Percentiles rank a stretch among this genome's conserved stretches.
These are phyloP conservation scores for Willowsia nigromaculata DNA, from an alignment of 2,888 invertebrate genomes.

Conservation along the genomic window DNA sequence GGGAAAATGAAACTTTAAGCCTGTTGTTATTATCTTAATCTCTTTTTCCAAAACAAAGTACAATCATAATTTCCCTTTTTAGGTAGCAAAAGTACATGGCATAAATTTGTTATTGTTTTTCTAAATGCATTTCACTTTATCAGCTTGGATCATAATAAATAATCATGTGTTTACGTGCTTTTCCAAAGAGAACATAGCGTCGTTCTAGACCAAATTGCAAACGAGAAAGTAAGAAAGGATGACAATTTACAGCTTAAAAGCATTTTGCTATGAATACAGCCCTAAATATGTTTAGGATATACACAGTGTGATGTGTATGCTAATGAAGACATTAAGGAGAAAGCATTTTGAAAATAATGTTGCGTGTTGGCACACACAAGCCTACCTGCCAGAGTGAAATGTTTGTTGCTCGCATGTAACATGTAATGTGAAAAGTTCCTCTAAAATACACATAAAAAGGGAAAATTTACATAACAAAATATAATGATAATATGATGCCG, in stretches of 20 bases:
- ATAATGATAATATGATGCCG: conserved; percentile 20
- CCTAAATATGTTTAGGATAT: not conserved
- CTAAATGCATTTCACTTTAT: not conserved
- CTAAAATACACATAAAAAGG: conserved; percentile 4
- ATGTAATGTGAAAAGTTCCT: conserved; percentile 13
- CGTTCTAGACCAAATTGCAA: not conserved
- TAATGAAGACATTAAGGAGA: conserved; percentile 41
- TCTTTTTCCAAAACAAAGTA: too few species aligned
- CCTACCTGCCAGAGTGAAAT: not conserved
- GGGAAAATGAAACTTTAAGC: too few species aligned
- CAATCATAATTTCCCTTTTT: too few species aligned
- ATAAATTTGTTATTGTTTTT: too few species aligned
- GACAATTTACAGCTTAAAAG: conserved; percentile 8
- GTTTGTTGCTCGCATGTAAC: not conserved
- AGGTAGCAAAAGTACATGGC: too few species aligned
- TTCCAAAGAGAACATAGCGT: not conserved
- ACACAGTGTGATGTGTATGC: not conserved
- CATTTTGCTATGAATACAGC: not conserved
- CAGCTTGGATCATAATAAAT: not conserved
- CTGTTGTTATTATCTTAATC: too few species aligned
- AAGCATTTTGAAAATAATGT: conserved; percentile 14
- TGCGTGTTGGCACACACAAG: not conserved
- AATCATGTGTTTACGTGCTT: not conserved
- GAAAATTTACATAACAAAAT: conserved; percentile 22
- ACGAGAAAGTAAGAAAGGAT: not conserved